These are phyloP conservation scores for Drosophila ficusphila DNA, from an alignment of 1,140 invertebrate species.

Conservation along the genomic window DNA sequence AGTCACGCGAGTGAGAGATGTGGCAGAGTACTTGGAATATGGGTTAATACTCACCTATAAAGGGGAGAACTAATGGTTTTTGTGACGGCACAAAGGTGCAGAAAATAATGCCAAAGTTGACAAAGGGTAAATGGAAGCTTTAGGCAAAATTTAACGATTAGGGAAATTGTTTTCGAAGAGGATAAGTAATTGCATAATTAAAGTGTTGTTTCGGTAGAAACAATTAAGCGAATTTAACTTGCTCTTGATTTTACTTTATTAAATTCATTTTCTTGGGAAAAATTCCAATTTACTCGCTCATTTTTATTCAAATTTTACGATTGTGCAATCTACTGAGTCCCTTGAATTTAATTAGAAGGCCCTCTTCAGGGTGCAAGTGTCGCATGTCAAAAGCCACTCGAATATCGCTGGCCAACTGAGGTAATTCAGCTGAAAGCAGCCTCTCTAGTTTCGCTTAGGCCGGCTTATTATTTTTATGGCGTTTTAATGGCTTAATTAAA, in stretches of 20 bases:
- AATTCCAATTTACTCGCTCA: not conserved
- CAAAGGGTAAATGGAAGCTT: slow-evolving; percentile 34
- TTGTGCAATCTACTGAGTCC: no score
- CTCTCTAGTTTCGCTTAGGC: slow-evolving; percentile 41
- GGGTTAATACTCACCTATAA: slow-evolving; percentile 25
- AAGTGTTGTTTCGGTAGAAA: not conserved
- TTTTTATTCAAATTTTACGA: no score
- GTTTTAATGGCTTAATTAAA: slow-evolving; percentile 81
- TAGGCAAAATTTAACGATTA: slow-evolving; percentile 10
- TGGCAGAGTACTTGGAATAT: slow-evolving; percentile 20
- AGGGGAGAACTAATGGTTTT: slow-evolving; percentile 17
- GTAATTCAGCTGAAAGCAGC: slow-evolving; percentile 19
- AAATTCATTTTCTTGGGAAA: no score
- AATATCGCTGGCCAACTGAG: slow-evolving; percentile 25
- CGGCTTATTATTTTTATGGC: slow-evolving; percentile 71
- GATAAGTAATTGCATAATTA: slow-evolving; percentile 1
- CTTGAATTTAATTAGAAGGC: slow-evolving; percentile 17
- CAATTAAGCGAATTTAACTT: no score
- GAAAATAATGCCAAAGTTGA: slow-evolving; percentile 14
- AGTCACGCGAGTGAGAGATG: slow-evolving; percentile 43
- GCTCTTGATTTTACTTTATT: no score
- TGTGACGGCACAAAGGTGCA: slow-evolving; percentile 13
- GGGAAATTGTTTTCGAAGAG: not conserved
- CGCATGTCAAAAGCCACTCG: slow-evolving; percentile 73
- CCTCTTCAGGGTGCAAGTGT: slow-evolving; percentile 25